Base-by-base conservation (phyloP, 2,113 vertebrate genomes). In the Pedetes capensis region DNA sequence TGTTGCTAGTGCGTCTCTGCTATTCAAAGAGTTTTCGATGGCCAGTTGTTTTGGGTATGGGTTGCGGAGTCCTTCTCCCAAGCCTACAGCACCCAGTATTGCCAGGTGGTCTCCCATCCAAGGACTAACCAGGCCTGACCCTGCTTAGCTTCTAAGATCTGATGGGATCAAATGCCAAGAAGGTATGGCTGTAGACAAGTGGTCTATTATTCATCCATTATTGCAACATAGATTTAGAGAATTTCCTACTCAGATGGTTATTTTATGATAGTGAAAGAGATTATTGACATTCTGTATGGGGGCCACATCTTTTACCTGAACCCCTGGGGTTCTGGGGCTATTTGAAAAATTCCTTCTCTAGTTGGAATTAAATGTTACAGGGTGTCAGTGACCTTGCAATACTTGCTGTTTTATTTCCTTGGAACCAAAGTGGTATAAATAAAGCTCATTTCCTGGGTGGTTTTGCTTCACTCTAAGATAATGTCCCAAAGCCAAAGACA, bases 341-440 rank as follows among this genome's bases (percentile, higher is more conserved):
- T 87, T 61, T 88, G 25, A 93, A 49, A 69, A 59, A 39, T 86
- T 72, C 3, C 51, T 81, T 89, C 72, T 20, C 2, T 68, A 34
- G n/a, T 23, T 47, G 57, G 74, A 71, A 34, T 68, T 94, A 16
- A 81, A 39, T 79, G 44, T 78, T 80, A 63, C 44, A 23, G 23
- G 5, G 27, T 22, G 1, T n/a, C 66, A 27, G 0, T 69, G 51
- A 93, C 80, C 57, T 91, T 82, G 61, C 14, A 51, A 81, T n/a
- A 61, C 37, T 94, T 63, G 53, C 71, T 93, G 14, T 82, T 96
- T 87, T 69, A 64, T 95, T 90, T 94, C 61, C 85, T 93, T 95
- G 87, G 66, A 66, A 75, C 44, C 68, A 57, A 79, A 79, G 25
- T 87, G 22, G 7, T 68, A 3, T 92, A 85, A 93, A 71, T 92